Evolutionary conservation across 2,888 invertebrate species (phyloP).

Genomic region (Tillus elongatus): DNA sequence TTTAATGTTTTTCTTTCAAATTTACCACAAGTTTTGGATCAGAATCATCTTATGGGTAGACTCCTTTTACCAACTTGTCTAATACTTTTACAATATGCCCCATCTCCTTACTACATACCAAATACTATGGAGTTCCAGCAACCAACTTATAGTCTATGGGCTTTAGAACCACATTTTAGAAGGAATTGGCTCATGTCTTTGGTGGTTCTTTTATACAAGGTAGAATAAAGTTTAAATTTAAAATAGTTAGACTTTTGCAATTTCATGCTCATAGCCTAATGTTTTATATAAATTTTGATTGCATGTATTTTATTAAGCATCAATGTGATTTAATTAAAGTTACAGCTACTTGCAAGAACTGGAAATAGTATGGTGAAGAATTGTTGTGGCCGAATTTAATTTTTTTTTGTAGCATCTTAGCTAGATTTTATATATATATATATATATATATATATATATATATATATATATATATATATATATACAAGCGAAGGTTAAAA

Average conservation of each 20-base stretch:
- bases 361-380: too few relatives aligned
- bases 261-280: too few relatives aligned
- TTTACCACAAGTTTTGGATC: constrained; percentile 87
- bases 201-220: constrained; percentile 92
- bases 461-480: too few relatives aligned
- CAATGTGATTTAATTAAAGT: too few relatives aligned
- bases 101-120: constrained; percentile 59
- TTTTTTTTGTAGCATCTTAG: too few relatives aligned
- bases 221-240: constrained; percentile 33
- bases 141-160: constrained; percentile 78
- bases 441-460: too few relatives aligned
- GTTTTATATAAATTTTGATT: too few relatives aligned
- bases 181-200: constrained; percentile 90
- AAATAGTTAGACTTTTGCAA: neutral
- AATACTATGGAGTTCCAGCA: constrained; percentile 50
- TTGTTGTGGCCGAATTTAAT: too few relatives aligned
- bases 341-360: too few relatives aligned
- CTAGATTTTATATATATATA: too few relatives aligned
- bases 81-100: constrained; percentile 70
- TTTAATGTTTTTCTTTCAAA: constrained; percentile 94
- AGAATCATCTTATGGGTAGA: constrained; percentile 90
- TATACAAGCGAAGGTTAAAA: too few relatives aligned
- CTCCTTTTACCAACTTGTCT: constrained; percentile 78
- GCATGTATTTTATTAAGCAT: too few relatives aligned
- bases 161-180: constrained; percentile 76